Base-by-base conservation (phyloP, 1,140 invertebrate species). In the Drosophila serrata region DNA sequence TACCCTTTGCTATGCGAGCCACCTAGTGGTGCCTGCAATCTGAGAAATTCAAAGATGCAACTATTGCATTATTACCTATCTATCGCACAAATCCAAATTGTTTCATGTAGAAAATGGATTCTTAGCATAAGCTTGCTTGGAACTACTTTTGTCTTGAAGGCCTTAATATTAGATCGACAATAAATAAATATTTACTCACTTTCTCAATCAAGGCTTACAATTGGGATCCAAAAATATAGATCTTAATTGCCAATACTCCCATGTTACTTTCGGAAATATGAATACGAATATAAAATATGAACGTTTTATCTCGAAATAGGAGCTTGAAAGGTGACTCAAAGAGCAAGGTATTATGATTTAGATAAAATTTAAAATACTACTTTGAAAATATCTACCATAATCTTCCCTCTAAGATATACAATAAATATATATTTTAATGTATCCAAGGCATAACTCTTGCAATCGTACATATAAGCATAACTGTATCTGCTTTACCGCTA, bases 401-500 rank as follows among this genome's bases (percentile, higher is more conserved):
- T 4, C 2, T 15, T 45, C 19, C 42, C 42, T 17, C 6, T 31
- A 49, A 31, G 29, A n/a, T 31, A 49, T 19, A 33, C n/a, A 46
- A 24, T 15, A 46, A 15, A 46, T n/a, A 8, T 46, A 15, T 24
- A 8, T 24, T 9, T 9, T 11, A 17, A 17, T 35, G 5, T 35
- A 35, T 0, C 13, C 6, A 19, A 13, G 31, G 2, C 49, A 13
- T 15, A 51, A 33, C 65, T 60, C 24, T 17, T 15, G 27, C 12
- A 31, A 70, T 9, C 48, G 35, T 24, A 46, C 48, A 27, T 24
- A 46, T 46, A 45, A 8, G 22, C 43, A 27, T 48, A 48, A 48
- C 45, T 27, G 45, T 48, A 22, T 27, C 24, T 11, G 46, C 24
- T 17, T 37, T 63, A 37, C 53, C 62, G 55, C 24, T 31, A 64